Evolutionary conservation across 2,113 vertebrate genomes (phyloP).

Genomic region (Salvelinus fontinalis): DNA sequence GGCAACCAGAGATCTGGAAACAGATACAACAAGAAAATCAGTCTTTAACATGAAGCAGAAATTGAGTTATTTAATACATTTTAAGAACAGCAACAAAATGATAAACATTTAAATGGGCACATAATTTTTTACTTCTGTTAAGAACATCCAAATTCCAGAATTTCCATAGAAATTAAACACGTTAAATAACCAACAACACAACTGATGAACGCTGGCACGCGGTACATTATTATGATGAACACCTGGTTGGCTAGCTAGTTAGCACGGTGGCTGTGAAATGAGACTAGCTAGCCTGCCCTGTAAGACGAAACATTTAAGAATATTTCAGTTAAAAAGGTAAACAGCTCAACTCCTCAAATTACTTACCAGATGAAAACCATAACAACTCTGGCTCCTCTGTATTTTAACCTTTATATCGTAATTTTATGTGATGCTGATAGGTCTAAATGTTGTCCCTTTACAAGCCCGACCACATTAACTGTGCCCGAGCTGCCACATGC

Average conservation of each 20-base stretch:
- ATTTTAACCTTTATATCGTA: too few relatives aligned
- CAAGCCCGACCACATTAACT: background rate
- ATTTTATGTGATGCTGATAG: too few relatives aligned
- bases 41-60: background rate
- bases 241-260: background rate
- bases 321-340: too few relatives aligned
- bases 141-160: background rate
- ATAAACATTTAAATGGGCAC: background rate
- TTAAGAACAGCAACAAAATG: background rate
- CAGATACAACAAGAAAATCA: background rate
- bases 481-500: background rate
- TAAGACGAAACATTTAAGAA: too few relatives aligned
- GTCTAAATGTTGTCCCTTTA: background rate
- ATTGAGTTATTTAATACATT: background rate
- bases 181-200: background rate
- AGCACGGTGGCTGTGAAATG: too few relatives aligned
- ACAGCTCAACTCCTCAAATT: too few relatives aligned
- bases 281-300: too few relatives aligned
- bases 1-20: background rate
- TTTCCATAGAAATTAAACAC: background rate
- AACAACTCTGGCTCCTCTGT: too few relatives aligned
- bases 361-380: too few relatives aligned
- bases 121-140: background rate
- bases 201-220: too few relatives aligned
- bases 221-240: background rate